Evolutionary conservation across 2,113 vertebrate genomes (phyloP), one percentile per base, ranked within the genome.

Genomic region (Mohoua ochrocephala): DNA sequence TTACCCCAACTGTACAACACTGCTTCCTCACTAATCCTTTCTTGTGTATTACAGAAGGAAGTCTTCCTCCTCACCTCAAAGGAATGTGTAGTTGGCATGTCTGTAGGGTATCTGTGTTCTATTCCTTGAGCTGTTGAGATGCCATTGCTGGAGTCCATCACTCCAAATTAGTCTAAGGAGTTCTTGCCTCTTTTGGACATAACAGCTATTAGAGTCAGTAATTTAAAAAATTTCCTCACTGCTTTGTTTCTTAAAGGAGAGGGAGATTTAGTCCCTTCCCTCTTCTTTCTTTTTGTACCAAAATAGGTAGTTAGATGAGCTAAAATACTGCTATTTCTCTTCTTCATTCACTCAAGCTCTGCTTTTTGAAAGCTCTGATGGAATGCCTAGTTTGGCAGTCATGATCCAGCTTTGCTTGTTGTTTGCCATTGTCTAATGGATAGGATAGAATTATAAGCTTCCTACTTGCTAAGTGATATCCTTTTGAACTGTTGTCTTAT

Each of bases 61-160:
- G 56, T 56, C 64, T 64, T 89, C 39, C 37, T 96, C 28, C 61
- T 96, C 93, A 95, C 84, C 81, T 96, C 89, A 84, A 77, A 95
- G 93, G 91, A 94, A 96, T 90, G 89, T 65, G 78, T 73, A 61
- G 78, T 78, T 97, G 94, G 91, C 93, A 56, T 91, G 80, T 77
- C 71, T 77, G 0, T 86, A 77, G 86, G 60, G 80, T 93, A n/a
- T 95, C 89, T 92, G 93, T 89, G 71, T 80, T 96, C 57, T 85
- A 2, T 96, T 96, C 60, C 71, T 67, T 94, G 71, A 92, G 75
- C 75, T 74, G 81, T 47, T 94, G 89, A 74, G 71, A 78, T 95
- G 80, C 73, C 84, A 10, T 78, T 93, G 70, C 80, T 82, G 74
- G 44, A 94, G 45, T 81, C 82, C 45, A 2, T 76, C 75, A 68